Conservation (phyloP, 2,113 vertebrate species). For the Osmerus eperlanus region DNA sequence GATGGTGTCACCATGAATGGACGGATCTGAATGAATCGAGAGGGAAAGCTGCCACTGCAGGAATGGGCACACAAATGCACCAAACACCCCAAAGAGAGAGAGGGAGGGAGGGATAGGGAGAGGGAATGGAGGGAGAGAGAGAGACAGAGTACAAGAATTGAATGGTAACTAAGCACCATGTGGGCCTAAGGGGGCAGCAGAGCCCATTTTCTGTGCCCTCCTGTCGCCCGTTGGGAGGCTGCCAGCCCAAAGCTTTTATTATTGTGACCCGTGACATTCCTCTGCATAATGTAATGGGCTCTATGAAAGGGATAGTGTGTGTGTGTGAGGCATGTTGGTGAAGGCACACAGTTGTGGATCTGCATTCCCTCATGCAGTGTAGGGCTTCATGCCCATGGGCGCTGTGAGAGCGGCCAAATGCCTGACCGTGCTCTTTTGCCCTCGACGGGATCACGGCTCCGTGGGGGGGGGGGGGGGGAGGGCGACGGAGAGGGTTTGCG, state of each 20-base stretch:
- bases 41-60: slow-evolving; percentile 13
- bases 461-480: no score
- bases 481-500: no score
- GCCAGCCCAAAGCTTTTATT: slow-evolving; percentile 38
- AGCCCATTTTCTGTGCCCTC: slow-evolving; percentile 14
- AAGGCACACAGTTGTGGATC: background rate
- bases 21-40: slow-evolving; percentile 34
- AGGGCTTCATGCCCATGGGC: background rate
- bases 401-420: background rate
- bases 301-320: slow-evolving; percentile 31
- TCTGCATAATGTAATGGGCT: slow-evolving; percentile 39
- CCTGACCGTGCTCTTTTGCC: background rate
- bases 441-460: background rate
- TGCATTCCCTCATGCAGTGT: slow-evolving; percentile 13
- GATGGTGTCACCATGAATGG: slow-evolving; percentile 43
- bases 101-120: no score
- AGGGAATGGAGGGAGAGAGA: slow-evolving; percentile 11
- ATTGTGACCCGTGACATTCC: slow-evolving; percentile 26
- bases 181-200: slow-evolving; percentile 21
- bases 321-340: background rate
- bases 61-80: slow-evolving; percentile 2
- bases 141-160: slow-evolving; percentile 32
- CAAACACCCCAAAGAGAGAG: background rate
- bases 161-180: slow-evolving; percentile 43
- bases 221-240: slow-evolving; percentile 10